Evolutionary conservation across 2,797 vertebrate species (phyloP), one percentile per base, ranked within the genome.

Genomic region (Syngnathus acus): DNA sequence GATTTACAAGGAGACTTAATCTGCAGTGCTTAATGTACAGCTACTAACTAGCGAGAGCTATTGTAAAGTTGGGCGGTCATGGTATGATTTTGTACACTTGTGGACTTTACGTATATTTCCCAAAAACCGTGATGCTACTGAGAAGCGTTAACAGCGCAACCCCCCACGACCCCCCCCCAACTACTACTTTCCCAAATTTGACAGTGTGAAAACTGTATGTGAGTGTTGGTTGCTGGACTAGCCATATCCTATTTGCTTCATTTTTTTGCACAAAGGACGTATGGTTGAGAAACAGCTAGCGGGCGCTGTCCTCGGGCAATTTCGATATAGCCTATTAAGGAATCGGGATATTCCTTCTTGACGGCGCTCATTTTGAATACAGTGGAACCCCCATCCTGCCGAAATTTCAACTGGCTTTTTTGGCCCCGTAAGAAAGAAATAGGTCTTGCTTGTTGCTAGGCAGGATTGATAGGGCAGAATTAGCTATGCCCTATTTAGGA

Each of bases 261-360:
- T n/a, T 60, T 89, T 93, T 95, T 95, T 95, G 94, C 94, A 96
- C 94, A 94, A 92, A 92, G 90, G 90, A 92, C 92, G 90, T 90
- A 91, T 89, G 83, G 54, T 57, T 57, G 54, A 93, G 91, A 91
- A 91, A 93, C 93, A 93, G 93, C 92, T 92, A 94, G 50, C 9
- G n/a, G 48, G 48, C 6, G 19, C n/a, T 16, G 19, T 51, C 19
- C 0, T n/a, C 48, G 19, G 50, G 3, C 50, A n/a, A 19, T 50
- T 50, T n/a, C 5, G 3, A 19, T 6, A 82, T 75, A 74, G 72
- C 74, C 78, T 77, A 73, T 75, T 82, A 78, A 51, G n/a, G 17
- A 57, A 57, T 57, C 23, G 13, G 54, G 54, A 57, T 26, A 8
- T 32, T 26, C 13, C 26, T 57, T 13, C 13, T 26, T 26, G 11